These are phyloP conservation scores for Rhagium mordax DNA, from an alignment of 2,888 invertebrate genomes.

Conservation along the genomic window DNA sequence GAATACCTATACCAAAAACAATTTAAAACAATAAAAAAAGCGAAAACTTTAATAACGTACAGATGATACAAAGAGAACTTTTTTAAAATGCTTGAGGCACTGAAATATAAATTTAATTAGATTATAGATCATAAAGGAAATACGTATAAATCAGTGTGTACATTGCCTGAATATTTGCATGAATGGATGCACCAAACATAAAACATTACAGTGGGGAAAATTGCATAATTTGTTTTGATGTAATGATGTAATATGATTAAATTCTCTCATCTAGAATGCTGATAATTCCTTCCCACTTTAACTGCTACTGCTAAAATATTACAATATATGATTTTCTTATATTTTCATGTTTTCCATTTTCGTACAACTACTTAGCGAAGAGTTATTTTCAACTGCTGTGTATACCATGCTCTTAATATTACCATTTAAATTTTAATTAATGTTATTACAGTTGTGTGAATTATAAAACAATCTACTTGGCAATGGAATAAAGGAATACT, in stretches of 20 bases:
- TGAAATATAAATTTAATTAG: constrained; percentile 4
- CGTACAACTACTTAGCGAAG: background rate
- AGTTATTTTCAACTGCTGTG: background rate
- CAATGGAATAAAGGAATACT: too few relatives aligned
- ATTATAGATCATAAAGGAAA: background rate
- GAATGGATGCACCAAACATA: background rate
- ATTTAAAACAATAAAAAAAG: too few relatives aligned
- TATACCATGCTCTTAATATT: too few relatives aligned
- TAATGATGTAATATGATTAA: constrained; percentile 5
- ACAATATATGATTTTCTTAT: background rate
- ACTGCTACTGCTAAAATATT: background rate
- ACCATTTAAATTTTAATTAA: too few relatives aligned
- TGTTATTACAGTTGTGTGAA: too few relatives aligned
- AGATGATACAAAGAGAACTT: too few relatives aligned
- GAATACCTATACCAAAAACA: too few relatives aligned
- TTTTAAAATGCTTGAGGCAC: background rate
- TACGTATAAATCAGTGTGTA: constrained; percentile 1
- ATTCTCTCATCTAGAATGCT: background rate
- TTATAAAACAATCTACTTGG: too few relatives aligned
- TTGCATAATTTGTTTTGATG: background rate
- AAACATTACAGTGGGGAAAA: constrained; percentile 4
- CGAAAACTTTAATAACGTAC: too few relatives aligned
- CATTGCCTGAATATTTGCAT: background rate
- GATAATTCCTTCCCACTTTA: background rate
- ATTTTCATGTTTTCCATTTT: background rate